Evolutionary conservation across 2,888 invertebrate species (phyloP).

Genomic region (Miltochrista miniata): DNA sequence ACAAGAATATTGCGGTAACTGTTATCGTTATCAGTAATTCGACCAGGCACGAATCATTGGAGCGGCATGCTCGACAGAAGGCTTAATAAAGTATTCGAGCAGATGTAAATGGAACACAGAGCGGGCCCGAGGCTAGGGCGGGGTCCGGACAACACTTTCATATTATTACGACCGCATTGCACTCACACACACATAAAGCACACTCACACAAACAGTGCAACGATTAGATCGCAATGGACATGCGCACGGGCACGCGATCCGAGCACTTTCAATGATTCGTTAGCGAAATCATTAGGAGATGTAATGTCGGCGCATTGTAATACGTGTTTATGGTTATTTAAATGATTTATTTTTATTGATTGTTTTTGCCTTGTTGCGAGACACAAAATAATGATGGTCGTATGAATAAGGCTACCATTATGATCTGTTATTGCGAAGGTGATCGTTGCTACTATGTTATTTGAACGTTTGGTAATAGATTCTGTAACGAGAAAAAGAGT

Average conservation of each 20-base stretch:
- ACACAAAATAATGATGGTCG: slow-evolving; percentile 82
- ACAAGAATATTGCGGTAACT: slow-evolving; percentile 29
- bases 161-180: slow-evolving; percentile 68
- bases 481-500: slow-evolving; percentile 79
- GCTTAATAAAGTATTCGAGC: slow-evolving; percentile 79
- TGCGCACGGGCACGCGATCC: slow-evolving; percentile 76
- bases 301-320: slow-evolving; percentile 81
- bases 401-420: slow-evolving; percentile 79
- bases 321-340: slow-evolving; percentile 83
- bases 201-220: slow-evolving; percentile 49
- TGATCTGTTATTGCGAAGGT: slow-evolving; percentile 73
- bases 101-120: slow-evolving; percentile 80
- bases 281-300: slow-evolving; percentile 84
- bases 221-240: slow-evolving; percentile 59
- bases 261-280: slow-evolving; percentile 83
- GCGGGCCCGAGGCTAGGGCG: slow-evolving; percentile 80
- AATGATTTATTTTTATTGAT: slow-evolving; percentile 84
- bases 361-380: slow-evolving; percentile 82
- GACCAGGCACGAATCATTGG: slow-evolving; percentile 38
- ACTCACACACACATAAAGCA: slow-evolving; percentile 57
- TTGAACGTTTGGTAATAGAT: slow-evolving; percentile 76
- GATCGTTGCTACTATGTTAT: slow-evolving; percentile 73
- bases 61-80: slow-evolving; percentile 61
- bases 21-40: slow-evolving; percentile 46
- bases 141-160: slow-evolving; percentile 82